phyloP scores from a whole-genome alignment of 2,888 invertebrate species.

The Drosophila planitibia region DNA sequence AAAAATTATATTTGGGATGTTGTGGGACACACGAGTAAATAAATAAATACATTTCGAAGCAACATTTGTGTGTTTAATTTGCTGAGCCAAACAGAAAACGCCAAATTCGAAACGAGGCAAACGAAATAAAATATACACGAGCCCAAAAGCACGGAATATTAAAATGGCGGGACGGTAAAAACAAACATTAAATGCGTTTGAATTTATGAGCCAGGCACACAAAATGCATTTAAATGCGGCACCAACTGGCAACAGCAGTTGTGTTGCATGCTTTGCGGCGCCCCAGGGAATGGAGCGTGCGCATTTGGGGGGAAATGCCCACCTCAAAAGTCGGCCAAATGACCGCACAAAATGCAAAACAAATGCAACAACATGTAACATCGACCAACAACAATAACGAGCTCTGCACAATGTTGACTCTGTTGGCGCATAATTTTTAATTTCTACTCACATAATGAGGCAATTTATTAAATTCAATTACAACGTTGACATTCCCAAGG shows the following conservation, averaged over 20 bases:
- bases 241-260: slow-evolving; percentile 46
- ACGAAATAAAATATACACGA: slow-evolving; percentile 57
- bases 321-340: slow-evolving; percentile 62
- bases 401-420: slow-evolving; percentile 41
- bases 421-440: slow-evolving; percentile 69
- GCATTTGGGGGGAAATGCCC: slow-evolving; percentile 20
- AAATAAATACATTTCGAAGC: slow-evolving; percentile 64
- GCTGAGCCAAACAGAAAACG: slow-evolving; percentile 62
- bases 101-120: slow-evolving; percentile 30
- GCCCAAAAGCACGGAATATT: slow-evolving; percentile 47
- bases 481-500: slow-evolving; percentile 83
- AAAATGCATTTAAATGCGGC: slow-evolving; percentile 78
- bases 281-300: slow-evolving; percentile 15
- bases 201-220: slow-evolving; percentile 75
- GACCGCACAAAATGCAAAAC: slow-evolving; percentile 75
- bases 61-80: slow-evolving; percentile 72
- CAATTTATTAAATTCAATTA: slow-evolving; percentile 86
- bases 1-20: slow-evolving; percentile 16
- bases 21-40: slow-evolving; percentile 51
- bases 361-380: slow-evolving; percentile 53
- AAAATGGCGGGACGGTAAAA: slow-evolving; percentile 61
- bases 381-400: slow-evolving; percentile 41
- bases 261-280: slow-evolving; percentile 48
- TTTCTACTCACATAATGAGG: slow-evolving; percentile 83
- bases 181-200: slow-evolving; percentile 74